Evolutionary conservation across 2,113 vertebrate species (phyloP).

Genomic region (Campylorhamphus procurvoides): DNA sequence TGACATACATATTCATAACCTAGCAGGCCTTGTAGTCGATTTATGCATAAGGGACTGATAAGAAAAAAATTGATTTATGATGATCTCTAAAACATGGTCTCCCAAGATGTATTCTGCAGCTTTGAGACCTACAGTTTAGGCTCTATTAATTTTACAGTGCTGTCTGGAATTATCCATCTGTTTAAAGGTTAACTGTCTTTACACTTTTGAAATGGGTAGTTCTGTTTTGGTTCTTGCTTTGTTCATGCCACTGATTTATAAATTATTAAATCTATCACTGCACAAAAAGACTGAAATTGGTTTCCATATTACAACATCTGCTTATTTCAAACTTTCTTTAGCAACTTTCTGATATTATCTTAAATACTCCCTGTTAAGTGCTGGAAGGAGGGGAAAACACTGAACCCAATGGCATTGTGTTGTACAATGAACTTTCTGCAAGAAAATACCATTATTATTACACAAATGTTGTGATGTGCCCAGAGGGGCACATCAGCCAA

Average conservation of each 20-base stretch:
- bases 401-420: background rate
- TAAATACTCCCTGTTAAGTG: background rate
- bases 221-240: slow-evolving; percentile 82
- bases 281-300: slow-evolving; percentile 46
- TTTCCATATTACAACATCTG: slow-evolving; percentile 24
- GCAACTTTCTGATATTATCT: slow-evolving; percentile 11
- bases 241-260: slow-evolving; percentile 74
- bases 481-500: background rate
- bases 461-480: background rate
- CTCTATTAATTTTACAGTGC: slow-evolving; percentile 87
- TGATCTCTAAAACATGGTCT: slow-evolving; percentile 77
- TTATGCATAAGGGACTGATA: slow-evolving; percentile 55
- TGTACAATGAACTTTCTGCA: background rate
- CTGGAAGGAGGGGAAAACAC: background rate
- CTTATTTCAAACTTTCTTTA: slow-evolving; percentile 37
- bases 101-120: slow-evolving; percentile 77
- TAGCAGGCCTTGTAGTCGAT: slow-evolving; percentile 38
- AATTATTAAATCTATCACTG: slow-evolving; percentile 67
- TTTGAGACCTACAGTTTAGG: slow-evolving; percentile 76
- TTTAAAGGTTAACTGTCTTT: slow-evolving; percentile 91
- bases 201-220: slow-evolving; percentile 81
- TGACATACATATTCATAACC: slow-evolving; percentile 67
- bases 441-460: background rate
- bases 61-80: slow-evolving; percentile 76
- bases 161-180: slow-evolving; percentile 89